phyloP scores from a whole-genome alignment of 2,113 vertebrate genomes.

The Etheostoma cragini region DNA sequence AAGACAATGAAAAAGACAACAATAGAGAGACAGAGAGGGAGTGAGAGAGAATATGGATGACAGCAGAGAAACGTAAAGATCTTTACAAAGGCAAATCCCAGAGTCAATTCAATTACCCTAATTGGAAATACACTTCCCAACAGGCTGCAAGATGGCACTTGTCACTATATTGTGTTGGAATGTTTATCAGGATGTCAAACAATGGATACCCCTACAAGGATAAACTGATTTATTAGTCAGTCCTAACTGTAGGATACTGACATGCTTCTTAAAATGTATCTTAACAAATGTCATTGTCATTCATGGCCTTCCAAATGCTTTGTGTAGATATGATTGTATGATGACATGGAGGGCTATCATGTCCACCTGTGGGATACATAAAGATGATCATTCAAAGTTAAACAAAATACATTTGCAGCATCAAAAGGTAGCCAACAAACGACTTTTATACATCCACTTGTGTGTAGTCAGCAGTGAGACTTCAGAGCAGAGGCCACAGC shows the following conservation, averaged over 20 bases:
- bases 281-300: conserved; percentile 7
- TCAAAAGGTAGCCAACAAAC: too few relatives aligned
- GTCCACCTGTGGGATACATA: background rate
- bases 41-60: conserved; percentile 25
- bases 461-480: too few relatives aligned
- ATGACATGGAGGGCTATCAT: background rate
- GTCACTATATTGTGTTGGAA: conserved; percentile 12
- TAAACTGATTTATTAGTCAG: conserved; percentile 12
- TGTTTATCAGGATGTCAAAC: conserved; percentile 25
- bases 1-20: background rate
- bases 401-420: too few relatives aligned
- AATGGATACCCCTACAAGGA: background rate
- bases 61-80: conserved; percentile 9
- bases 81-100: background rate
- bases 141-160: conserved; percentile 28
- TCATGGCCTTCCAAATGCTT: background rate
- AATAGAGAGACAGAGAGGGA: background rate
- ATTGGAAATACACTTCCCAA: conserved; percentile 39
- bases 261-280: background rate
- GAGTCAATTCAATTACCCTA: conserved; percentile 38
- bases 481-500: too few relatives aligned
- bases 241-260: conserved; percentile 7
- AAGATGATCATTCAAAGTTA: background rate
- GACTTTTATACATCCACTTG: background rate
- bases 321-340: background rate